Conservation (phyloP, 2,113 vertebrate species). For the Rhadina sibilatrix region DNA sequence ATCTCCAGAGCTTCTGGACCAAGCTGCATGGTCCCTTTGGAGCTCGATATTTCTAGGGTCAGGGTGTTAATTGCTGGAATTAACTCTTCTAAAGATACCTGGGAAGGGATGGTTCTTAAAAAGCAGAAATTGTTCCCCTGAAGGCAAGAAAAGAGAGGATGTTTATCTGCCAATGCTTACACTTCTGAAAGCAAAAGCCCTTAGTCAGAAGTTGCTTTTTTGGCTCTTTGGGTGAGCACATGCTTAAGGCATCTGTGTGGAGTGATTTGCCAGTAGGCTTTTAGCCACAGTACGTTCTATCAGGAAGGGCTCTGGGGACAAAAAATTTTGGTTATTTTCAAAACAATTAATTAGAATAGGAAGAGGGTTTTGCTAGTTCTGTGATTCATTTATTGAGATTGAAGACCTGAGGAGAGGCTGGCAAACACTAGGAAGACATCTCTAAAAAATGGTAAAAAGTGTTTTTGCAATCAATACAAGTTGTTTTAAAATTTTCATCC, state of each 20-base stretch:
- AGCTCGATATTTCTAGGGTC: rapidly evolving
- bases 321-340: neutral
- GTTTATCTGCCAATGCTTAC: neutral
- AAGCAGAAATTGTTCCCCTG: neutral
- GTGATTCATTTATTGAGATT: neutral
- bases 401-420: neutral
- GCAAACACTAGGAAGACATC: neutral
- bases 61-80: neutral
- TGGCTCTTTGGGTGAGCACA: neutral
- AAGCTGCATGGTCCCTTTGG: neutral
- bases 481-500: neutral
- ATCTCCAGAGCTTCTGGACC: neutral
- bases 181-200: neutral
- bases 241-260: neutral
- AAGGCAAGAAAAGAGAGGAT: neutral
- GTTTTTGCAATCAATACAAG: neutral
- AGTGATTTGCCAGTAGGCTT: neutral
- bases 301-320: neutral
- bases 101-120: neutral
- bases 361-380: neutral
- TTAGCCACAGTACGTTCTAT: neutral
- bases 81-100: neutral
- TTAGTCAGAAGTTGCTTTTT: neutral
- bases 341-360: neutral
- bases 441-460: neutral